A percentile compares a stretch with the other conserved stretches of the same genome.
Evolutionary conservation across 2,113 vertebrate species (phyloP).

Genomic region (Grammomys surdaster): DNA sequence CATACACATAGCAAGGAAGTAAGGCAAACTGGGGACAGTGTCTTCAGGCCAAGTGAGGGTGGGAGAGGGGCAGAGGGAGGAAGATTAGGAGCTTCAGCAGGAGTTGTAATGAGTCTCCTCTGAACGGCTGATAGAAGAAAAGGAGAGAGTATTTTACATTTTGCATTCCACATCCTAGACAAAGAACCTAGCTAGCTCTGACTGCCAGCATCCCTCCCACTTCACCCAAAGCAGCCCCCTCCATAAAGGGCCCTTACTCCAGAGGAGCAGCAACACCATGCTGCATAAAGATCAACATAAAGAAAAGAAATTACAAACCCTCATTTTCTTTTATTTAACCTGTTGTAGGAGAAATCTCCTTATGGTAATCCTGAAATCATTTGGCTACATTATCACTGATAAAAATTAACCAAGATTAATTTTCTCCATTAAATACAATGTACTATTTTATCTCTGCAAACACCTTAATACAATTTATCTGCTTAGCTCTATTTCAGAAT

Average conservation of each 20-base stretch:
- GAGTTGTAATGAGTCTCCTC: slow-evolving; percentile 84
- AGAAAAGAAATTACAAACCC: slow-evolving; percentile 67
- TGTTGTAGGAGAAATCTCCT: slow-evolving; percentile 52
- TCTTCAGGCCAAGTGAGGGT: slow-evolving; percentile 79
- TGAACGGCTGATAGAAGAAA: slow-evolving; percentile 88
- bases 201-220: slow-evolving; percentile 50
- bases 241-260: slow-evolving; percentile 60
- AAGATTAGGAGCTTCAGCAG: slow-evolving; percentile 83
- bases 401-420: slow-evolving; percentile 66
- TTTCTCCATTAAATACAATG: slow-evolving; percentile 55
- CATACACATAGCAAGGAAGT: slow-evolving; percentile 61
- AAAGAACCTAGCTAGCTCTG: slow-evolving; percentile 69
- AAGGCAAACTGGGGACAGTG: slow-evolving; percentile 78
- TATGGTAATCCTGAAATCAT: slow-evolving; percentile 63
- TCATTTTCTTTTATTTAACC: slow-evolving; percentile 51
- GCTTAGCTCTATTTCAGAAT: slow-evolving; percentile 69
- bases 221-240: slow-evolving; percentile 73
- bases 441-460: slow-evolving; percentile 72
- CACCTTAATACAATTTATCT: slow-evolving; percentile 59
- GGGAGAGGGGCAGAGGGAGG: slow-evolving; percentile 77
- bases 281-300: slow-evolving; percentile 52
- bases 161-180: slow-evolving; percentile 68
- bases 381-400: slow-evolving; percentile 60
- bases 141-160: slow-evolving; percentile 85
- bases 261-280: slow-evolving; percentile 49